Evolutionary conservation across 2,888 invertebrate genomes (phyloP).

Genomic region (Diogma glabrata): DNA sequence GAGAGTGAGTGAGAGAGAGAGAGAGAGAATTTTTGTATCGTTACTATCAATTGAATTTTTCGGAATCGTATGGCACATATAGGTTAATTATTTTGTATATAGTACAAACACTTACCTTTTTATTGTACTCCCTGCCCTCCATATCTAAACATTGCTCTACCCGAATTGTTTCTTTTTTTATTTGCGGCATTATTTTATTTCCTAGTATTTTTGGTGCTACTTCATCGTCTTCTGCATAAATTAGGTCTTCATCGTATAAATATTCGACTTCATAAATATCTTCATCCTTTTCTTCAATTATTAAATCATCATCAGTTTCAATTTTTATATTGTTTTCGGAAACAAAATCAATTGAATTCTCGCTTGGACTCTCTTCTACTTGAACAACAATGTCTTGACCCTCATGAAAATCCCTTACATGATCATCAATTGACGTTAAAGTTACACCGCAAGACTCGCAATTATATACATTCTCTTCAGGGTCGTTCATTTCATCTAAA

Average conservation of each 20-base stretch:
- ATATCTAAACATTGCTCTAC: slow-evolving; percentile 4
- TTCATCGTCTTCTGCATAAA: too few species aligned
- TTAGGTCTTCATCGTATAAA: background rate
- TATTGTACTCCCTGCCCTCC: background rate
- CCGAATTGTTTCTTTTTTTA: too few species aligned
- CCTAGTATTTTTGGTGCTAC: too few species aligned
- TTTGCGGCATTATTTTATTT: too few species aligned
- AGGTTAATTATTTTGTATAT: too few species aligned
- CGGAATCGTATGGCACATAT: too few species aligned
- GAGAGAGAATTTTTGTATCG: too few species aligned
- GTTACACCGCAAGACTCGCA: slow-evolving; percentile 30
- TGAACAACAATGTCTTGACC: slow-evolving; percentile 3
- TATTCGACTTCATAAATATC: slow-evolving; percentile 3
- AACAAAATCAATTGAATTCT: background rate
- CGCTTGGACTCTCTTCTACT: background rate
- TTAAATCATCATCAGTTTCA: background rate
- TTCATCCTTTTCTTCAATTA: background rate
- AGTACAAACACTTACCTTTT: too few species aligned
- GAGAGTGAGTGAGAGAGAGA: too few species aligned
- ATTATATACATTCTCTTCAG: slow-evolving; percentile 19
- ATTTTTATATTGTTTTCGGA: background rate
- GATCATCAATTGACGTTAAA: slow-evolving; percentile 25
- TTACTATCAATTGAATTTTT: too few species aligned
- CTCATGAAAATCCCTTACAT: background rate
- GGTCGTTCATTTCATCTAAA: too few species aligned